Base-by-base conservation (phyloP, 2,888 invertebrate species). In the Pachliopta kotzebuea region DNA sequence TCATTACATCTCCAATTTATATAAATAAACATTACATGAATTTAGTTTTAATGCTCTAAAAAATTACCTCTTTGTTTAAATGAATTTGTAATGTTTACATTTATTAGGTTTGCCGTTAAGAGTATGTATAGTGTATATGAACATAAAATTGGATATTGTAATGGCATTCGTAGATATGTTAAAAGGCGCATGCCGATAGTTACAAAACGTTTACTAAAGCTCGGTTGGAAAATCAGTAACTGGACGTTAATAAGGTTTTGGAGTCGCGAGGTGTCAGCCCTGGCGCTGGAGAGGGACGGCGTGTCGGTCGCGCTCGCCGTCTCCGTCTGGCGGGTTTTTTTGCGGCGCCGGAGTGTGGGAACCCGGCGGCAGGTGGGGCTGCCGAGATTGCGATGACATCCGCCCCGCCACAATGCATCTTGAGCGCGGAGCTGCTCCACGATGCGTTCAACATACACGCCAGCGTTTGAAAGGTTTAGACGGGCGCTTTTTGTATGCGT, bases 281-380 rank as follows among this genome's bases (percentile, higher is more conserved):
- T 86, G 83, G 77, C 78, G 86, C 62, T 81, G 65, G 81, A 86
- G 82, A 66, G 81, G 65, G 71, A 80, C 73, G 83, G 81, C 79
- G 81, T 83, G 69, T 69, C 72, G 71, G 75, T 74, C 69, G 70
- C 69, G 70, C 70, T 70, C 67, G 67, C 69, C 70, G 79, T 88
- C 89, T 83, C 85, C 76, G 75, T 88, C 88, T 76, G 76, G 73
- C 84, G 77, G 76, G 88, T 91, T 91, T 76, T 90, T 91, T 91
- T 90, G 89, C 90, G 88, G 89, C 90, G 90, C 87, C 85, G 86
- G 90, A 91, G 91, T 91, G 91, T 91, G 91, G 91, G 91, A 91
- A 91, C 90, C 83, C 81, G 74, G 82, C 85, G 88, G 91, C 91
- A 91, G 91, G 91, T 91, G 91, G 90, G 88, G 85, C 86, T 83